Evolutionary conservation across 2,113 vertebrate genomes (phyloP), one percentile per base, ranked within the genome.

Genomic region (Lasiurus borealis): DNA sequence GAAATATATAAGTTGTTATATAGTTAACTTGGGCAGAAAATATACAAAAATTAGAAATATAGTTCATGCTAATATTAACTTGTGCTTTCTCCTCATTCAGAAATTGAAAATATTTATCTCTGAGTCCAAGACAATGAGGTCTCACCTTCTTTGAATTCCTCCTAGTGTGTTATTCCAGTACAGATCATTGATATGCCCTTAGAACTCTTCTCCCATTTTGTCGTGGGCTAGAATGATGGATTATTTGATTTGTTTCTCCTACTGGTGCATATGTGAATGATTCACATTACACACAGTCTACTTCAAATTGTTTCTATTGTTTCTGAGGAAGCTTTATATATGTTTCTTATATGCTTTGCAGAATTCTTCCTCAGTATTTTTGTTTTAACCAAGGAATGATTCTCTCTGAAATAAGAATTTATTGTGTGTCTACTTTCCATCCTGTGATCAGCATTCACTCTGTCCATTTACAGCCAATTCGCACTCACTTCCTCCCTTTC

Each of bases 281-380:
- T n/a, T n/a, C n/a, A 36, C 59, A 46, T 46, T 83, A 57, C 64
- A 36, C 25, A 29, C 16, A 68, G 36, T 72, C 66, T 15, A 76
- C 31, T 62, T 66, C 46, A 96, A 88, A 94, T 75, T 19, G 11
- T 64, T 64, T 31, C 12, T 31, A 27, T 62, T 62, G 25, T 44
- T 91, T 87, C 54, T 80, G 21, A 95, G 23, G 18, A 25, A 2
- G 1, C 15, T 91, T 76, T 89, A 46, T 89, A 50, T 52, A 87
- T 71, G 44, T 83, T 90, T 68, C 71, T n/a, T 48, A 81, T 6
- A 80, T n/a, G 72, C n/a, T 84, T 93, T 73, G 3, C 36, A 72
- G 84, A 93, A 64, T 83, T 75, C 84, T 91, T 69, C 46, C 77
- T 78, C 34, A 40, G 10, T 66, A n/a, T 82, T 95, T 96, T 91